These are phyloP conservation scores for Homarus americanus DNA, from an alignment of 1,140 invertebrate genomes.

Conservation along the genomic window DNA sequence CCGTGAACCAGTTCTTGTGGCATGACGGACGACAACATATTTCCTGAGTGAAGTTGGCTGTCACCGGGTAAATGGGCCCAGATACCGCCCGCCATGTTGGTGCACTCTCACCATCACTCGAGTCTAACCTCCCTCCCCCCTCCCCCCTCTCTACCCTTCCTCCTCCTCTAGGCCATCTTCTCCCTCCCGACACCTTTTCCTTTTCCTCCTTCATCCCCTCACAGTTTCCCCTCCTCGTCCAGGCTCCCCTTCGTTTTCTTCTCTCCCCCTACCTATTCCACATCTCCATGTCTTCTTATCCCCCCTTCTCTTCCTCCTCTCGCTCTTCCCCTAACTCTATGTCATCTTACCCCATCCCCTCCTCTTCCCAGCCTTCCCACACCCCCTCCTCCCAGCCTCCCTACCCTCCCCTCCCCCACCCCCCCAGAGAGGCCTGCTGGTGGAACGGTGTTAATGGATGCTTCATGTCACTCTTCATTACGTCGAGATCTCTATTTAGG, in stretches of 20 bases:
- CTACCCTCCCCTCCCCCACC: too few relatives aligned
- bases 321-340: too few relatives aligned
- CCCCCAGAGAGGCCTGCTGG: background rate
- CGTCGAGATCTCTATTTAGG: background rate
- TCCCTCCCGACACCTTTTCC: background rate
- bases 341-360: too few relatives aligned
- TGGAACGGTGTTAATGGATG: background rate
- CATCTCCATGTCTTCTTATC: too few relatives aligned
- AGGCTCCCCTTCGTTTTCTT: too few relatives aligned
- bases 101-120: background rate
- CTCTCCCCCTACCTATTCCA: too few relatives aligned
- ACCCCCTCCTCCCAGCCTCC: too few relatives aligned
- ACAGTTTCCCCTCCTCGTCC: too few relatives aligned
- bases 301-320: too few relatives aligned
- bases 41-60: background rate
- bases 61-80: background rate
- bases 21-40: background rate
- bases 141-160: background rate
- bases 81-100: conserved; percentile 2
- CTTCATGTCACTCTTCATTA: background rate
- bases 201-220: too few relatives aligned
- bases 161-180: background rate
- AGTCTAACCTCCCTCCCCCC: background rate
- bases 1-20: background rate
- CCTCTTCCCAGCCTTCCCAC: too few relatives aligned